Evolutionary conservation across 2,888 invertebrate species (phyloP).

Genomic region (Pollenia angustigena): DNA sequence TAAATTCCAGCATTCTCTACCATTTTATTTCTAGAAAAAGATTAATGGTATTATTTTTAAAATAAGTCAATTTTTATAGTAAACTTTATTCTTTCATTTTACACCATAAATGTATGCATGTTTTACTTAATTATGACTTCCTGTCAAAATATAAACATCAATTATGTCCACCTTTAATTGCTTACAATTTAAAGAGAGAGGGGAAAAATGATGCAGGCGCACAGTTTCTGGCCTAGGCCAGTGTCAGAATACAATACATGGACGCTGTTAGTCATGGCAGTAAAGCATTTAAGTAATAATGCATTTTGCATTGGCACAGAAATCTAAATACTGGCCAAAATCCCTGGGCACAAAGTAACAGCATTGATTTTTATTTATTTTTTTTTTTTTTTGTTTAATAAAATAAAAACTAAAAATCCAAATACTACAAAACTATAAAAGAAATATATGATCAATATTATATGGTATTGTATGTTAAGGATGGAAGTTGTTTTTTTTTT

Average conservation of each 20-base stretch:
- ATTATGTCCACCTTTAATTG: constrained; percentile 74
- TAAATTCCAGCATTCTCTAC: neutral
- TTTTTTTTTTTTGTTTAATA: neutral
- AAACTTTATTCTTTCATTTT: constrained; percentile 4
- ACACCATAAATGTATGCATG: constrained; percentile 45
- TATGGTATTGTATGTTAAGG: constrained; percentile 37
- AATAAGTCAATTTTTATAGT: constrained; percentile 32
- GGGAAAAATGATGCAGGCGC: constrained; percentile 8
- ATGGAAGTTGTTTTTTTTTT: constrained; percentile 16
- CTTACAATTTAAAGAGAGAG: constrained; percentile 47
- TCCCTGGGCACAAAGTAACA: constrained; percentile 42
- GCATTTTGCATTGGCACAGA: constrained; percentile 50
- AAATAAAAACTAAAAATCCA: constrained; percentile 40
- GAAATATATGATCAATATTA: constrained; percentile 62
- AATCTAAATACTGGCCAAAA: constrained; percentile 50
- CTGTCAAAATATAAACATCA: constrained; percentile 73
- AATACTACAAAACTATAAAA: constrained; percentile 46
- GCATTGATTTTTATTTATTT: constrained; percentile 40
- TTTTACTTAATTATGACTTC: constrained; percentile 71
- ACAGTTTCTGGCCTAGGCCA: constrained; percentile 18
- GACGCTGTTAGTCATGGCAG: constrained; percentile 33
- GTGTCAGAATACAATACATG: constrained; percentile 24
- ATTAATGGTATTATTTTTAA: constrained; percentile 44
- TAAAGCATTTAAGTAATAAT: constrained; percentile 63
- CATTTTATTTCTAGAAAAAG: neutral